phyloP scores from a whole-genome alignment of 2,113 vertebrate species.

The Megaleporinus macrocephalus region DNA sequence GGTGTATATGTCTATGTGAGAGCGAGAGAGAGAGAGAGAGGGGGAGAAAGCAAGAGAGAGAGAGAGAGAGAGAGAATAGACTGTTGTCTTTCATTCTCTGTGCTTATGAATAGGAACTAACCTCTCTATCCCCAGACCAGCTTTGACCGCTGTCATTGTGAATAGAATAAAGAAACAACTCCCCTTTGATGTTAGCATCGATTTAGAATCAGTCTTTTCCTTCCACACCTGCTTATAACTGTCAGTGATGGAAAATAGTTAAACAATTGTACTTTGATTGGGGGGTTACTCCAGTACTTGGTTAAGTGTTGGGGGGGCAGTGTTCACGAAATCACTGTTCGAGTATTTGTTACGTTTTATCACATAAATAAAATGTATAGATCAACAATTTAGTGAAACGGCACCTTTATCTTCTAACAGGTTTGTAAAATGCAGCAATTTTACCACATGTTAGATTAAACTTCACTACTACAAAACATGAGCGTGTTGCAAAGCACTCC shows the following conservation, averaged over 20 bases:
- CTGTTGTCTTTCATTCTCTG: conserved; percentile 36
- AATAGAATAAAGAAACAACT: conserved; percentile 39
- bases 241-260: background rate
- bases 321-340: too few species aligned
- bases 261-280: too few species aligned
- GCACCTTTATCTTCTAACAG: too few species aligned
- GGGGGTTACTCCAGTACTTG: too few species aligned
- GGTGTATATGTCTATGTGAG: conserved; percentile 72
- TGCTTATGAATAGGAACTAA: conserved; percentile 43
- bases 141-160: conserved; percentile 36
- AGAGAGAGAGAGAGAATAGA: conserved; percentile 1
- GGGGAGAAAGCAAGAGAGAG: background rate
- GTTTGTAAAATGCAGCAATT: too few species aligned
- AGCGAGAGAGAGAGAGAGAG: background rate
- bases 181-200: conserved; percentile 29
- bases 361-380: too few species aligned
- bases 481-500: too few species aligned
- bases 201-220: conserved; percentile 25
- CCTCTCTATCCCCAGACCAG: conserved; percentile 22
- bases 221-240: background rate
- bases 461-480: too few species aligned
- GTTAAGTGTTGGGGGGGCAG: too few species aligned
- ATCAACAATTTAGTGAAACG: too few species aligned
- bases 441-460: too few species aligned
- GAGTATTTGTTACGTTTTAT: too few species aligned